Conservation (phyloP, 2,113 vertebrate species). For the Protobothrops mucrosquamatus region DNA sequence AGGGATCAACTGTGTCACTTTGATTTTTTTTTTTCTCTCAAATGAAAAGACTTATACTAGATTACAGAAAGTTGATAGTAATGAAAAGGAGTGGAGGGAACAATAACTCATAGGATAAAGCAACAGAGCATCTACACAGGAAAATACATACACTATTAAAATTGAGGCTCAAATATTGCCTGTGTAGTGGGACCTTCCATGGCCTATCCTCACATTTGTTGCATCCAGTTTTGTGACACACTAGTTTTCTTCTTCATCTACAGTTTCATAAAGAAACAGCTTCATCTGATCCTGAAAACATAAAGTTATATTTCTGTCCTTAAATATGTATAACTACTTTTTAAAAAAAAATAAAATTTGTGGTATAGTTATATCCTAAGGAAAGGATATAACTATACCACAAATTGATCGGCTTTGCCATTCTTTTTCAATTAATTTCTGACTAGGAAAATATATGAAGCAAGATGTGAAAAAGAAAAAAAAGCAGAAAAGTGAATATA, state of each 20-base stretch:
- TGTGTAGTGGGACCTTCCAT: neutral
- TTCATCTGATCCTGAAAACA: neutral
- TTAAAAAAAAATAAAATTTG: neutral
- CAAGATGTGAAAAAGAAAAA: neutral
- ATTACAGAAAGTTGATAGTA: conserved; percentile 8
- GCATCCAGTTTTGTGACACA: neutral
- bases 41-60: conserved; percentile 39
- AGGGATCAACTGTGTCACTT: conserved; percentile 42
- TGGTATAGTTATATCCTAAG: neutral
- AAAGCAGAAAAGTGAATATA: neutral
- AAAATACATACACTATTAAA: neutral
- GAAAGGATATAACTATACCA: neutral
- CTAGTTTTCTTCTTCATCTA: neutral
- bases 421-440: neutral
- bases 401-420: neutral
- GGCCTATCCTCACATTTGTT: neutral
- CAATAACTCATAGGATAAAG: rapidly evolving
- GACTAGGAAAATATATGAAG: neutral
- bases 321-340: neutral
- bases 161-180: neutral
- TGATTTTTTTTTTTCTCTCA: conserved; percentile 47
- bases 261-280: neutral
- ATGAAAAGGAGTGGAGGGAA: neutral
- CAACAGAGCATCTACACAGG: neutral
- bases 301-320: neutral